phyloP scores from a whole-genome alignment of 2,888 invertebrate genomes.

The Drosophila longiperda region DNA sequence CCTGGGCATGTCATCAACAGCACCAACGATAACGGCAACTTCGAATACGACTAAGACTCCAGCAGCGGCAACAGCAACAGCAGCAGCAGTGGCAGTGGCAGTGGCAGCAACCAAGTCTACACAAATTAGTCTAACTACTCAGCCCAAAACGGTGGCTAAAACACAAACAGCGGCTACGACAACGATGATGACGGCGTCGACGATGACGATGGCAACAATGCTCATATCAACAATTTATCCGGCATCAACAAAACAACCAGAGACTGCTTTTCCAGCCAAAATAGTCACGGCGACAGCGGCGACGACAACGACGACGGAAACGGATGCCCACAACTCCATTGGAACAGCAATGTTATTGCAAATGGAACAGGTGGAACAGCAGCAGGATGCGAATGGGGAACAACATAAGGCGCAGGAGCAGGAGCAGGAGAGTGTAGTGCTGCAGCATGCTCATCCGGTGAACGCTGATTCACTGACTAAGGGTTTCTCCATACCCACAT shows the following conservation, averaged over 20 bases:
- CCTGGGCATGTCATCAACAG: constrained; percentile 68
- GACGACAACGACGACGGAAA: constrained; percentile 41
- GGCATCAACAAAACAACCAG: constrained; percentile 43
- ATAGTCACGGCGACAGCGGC: constrained; percentile 1
- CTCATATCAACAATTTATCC: constrained; percentile 74
- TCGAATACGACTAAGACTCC: constrained; percentile 15
- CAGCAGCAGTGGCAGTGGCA: background rate
- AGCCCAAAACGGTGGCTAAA: constrained; percentile 40
- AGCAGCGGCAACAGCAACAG: background rate
- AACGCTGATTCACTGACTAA: constrained; percentile 80
- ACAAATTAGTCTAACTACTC: constrained; percentile 74
- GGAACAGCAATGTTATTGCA: constrained; percentile 42
- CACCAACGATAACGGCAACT: constrained; percentile 40
- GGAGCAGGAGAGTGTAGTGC: constrained; percentile 19
- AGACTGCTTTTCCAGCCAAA: constrained; percentile 21
- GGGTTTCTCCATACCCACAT: constrained; percentile 83
- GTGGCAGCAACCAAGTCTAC: constrained; percentile 52
- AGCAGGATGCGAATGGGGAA: background rate
- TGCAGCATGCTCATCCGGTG: constrained; percentile 59
- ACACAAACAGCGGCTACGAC: constrained; percentile 37
- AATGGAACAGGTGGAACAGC: background rate
- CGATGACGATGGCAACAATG: constrained; percentile 40
- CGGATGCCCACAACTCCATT: constrained; percentile 74
- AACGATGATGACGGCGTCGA: constrained; percentile 10
- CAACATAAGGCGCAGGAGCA: background rate